These are phyloP conservation scores for Hylaeus anthracinus DNA, from an alignment of 1,140 invertebrate genomes.

Conservation along the genomic window DNA sequence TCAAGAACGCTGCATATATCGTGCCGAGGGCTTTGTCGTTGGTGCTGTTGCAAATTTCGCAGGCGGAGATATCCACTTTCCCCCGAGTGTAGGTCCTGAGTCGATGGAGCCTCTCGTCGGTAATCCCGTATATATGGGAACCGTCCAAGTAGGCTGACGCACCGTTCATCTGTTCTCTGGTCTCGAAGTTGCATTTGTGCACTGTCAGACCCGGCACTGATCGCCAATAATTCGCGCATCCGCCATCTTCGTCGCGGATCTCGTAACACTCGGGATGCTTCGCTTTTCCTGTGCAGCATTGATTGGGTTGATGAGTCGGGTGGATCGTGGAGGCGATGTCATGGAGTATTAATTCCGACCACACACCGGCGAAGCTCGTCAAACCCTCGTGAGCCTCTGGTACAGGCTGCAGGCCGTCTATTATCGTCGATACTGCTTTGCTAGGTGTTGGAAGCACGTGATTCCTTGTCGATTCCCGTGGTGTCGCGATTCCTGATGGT, in stretches of 20 bases:
- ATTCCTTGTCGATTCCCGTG: slow-evolving; percentile 81
- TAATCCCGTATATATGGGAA: slow-evolving; percentile 92
- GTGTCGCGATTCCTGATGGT: slow-evolving; percentile 82
- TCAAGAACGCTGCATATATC: slow-evolving; percentile 86
- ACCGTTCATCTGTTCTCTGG: slow-evolving; percentile 92
- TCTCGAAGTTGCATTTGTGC: slow-evolving; percentile 85
- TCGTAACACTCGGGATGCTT: slow-evolving; percentile 82
- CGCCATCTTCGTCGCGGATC: slow-evolving; percentile 68
- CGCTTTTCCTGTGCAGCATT: slow-evolving; percentile 66
- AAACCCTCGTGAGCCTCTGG: slow-evolving; percentile 84
- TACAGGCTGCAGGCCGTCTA: slow-evolving; percentile 40
- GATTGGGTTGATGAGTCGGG: slow-evolving; percentile 68
- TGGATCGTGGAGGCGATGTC: slow-evolving; percentile 88
- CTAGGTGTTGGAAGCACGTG: slow-evolving; percentile 83
- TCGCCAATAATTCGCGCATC: slow-evolving; percentile 88
- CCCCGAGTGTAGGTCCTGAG: slow-evolving; percentile 89
- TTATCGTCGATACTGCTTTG: slow-evolving; percentile 70
- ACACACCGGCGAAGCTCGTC: slow-evolving; percentile 89
- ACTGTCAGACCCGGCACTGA: slow-evolving; percentile 86
- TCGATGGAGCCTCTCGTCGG: slow-evolving; percentile 84
- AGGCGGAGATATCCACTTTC: slow-evolving; percentile 84
- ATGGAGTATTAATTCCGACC: slow-evolving; percentile 90
- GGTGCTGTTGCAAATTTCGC: slow-evolving; percentile 81
- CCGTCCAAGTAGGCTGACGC: slow-evolving; percentile 94
- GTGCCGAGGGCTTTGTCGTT: slow-evolving; percentile 80